Evolutionary conservation across 1,140 invertebrate genomes (phyloP), one percentile per base, ranked within the genome.

Genomic region (Hyphantria cunea): DNA sequence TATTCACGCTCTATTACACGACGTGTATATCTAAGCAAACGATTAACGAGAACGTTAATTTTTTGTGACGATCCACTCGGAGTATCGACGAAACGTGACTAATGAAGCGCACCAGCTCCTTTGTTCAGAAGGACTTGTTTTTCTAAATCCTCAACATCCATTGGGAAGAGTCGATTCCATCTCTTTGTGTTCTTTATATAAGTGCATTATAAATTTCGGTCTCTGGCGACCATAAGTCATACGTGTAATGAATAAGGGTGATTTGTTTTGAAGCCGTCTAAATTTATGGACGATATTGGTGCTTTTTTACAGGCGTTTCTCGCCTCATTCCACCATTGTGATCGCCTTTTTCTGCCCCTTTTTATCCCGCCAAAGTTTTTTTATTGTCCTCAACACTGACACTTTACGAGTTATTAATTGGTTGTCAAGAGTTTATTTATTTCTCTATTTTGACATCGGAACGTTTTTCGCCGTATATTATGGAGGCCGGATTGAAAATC

Each of bases 381-480:
- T 86, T 90, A 86, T 86, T 79, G 79, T 84, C 73, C 77, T 82
- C 78, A 85, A 80, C 82, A 83, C 68, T 90, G 87, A 90, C 86
- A 88, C 76, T 90, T 90, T 90, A 90, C 87, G 89, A 89, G 86
- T 89, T 92, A 92, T 92, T 92, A 92, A 91, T 92, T 90, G 89
- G 83, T 84, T 89, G 89, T 91, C 89, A 87, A 77, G 73, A 72
- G 78, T 86, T 86, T 89, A 89, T 90, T 89, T 90, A 90, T 90
- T 88, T 85, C 86, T 89, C 80, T 90, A 90, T 90, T 87, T 90
- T 87, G 85, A 85, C 80, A 80, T 72, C 72, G 74, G 72, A 75
- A 74, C 80, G 78, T 85, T 89, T 89, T 89, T 89, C 80, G 82
- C 72, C 82, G 76, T 86, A 84, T 76, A 83, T 86, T 84, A 85